These are phyloP conservation scores for Agapetus fuscipes DNA, from an alignment of 2,888 invertebrate species.

Conservation along the genomic window DNA sequence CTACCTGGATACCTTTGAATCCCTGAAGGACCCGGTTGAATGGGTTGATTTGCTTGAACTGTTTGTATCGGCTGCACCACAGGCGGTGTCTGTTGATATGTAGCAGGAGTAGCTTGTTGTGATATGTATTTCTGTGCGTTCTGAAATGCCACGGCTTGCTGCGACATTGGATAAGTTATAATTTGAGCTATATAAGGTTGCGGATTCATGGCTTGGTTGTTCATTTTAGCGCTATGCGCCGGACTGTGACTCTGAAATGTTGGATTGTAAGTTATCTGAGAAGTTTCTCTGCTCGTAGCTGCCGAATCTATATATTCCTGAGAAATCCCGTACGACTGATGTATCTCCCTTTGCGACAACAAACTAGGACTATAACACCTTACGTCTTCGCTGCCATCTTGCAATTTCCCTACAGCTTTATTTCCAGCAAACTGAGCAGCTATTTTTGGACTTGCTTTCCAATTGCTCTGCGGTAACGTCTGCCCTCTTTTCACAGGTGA, in stretches of 20 bases:
- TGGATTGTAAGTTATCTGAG: constrained; percentile 42
- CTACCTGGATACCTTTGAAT: constrained; percentile 16
- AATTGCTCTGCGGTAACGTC: constrained; percentile 38
- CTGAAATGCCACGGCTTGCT: constrained; percentile 37
- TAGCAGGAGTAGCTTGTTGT: constrained; percentile 24
- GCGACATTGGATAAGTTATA: constrained; percentile 40
- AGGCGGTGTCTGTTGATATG: constrained; percentile 36
- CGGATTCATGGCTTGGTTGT: constrained; percentile 23
- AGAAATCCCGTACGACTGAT: constrained; percentile 26
- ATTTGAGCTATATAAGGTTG: constrained; percentile 44
- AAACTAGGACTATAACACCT: constrained; percentile 29
- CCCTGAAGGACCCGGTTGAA: constrained; percentile 7
- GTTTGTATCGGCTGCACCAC: constrained; percentile 22
- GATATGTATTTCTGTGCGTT: constrained; percentile 38
- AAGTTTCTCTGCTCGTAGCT: constrained; percentile 32
- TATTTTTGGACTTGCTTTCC: constrained; percentile 38
- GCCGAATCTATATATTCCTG: constrained; percentile 22
- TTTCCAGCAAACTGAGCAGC: constrained; percentile 32
- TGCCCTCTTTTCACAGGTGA: constrained; percentile 40
- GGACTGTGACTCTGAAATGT: constrained; percentile 47
- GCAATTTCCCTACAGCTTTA: not conserved
- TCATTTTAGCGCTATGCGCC: constrained; percentile 33
- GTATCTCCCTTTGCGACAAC: constrained; percentile 24
- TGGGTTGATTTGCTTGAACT: not conserved
- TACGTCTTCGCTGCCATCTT: constrained; percentile 32